A percentile compares a stretch with the other conserved stretches of the same genome.
Conservation (phyloP, 2,888 invertebrate genomes). For the Drosophila longiperda region DNA sequence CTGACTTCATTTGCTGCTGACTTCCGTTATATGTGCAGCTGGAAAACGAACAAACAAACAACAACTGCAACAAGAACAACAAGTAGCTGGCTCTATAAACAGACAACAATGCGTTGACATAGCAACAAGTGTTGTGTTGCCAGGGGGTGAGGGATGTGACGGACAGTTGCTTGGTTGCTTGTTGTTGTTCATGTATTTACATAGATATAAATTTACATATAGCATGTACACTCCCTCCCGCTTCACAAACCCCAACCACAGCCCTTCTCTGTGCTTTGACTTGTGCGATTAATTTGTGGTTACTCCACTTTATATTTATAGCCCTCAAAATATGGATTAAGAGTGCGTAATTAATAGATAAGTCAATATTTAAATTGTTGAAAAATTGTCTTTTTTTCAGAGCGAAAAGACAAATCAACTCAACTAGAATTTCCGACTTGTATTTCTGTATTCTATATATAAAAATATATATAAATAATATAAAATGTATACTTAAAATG, state of each 20-base stretch:
- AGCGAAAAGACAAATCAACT: neutral
- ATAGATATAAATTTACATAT: neutral
- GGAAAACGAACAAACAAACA: constrained; percentile 42
- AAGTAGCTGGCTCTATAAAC: constrained; percentile 30
- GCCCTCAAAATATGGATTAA: neutral
- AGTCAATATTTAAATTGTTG: neutral
- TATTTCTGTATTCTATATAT: neutral
- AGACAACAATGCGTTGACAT: constrained; percentile 66
- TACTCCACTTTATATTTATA: constrained; percentile 11
- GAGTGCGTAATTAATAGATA: neutral
- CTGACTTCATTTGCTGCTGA: constrained; percentile 20
- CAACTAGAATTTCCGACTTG: neutral
- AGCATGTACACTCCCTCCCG: neutral
- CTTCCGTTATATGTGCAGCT: constrained; percentile 51
- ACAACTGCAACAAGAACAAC: constrained; percentile 18
- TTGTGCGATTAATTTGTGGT: constrained; percentile 52
- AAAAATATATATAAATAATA: neutral
- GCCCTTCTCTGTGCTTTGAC: neutral
- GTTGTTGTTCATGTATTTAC: constrained; percentile 2
- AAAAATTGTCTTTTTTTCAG: neutral
- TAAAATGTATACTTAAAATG: neutral
- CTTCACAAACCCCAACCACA: neutral
- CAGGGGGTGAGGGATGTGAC: neutral
- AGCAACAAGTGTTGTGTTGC: constrained; percentile 69
- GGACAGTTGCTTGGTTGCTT: constrained; percentile 6